phyloP scores from a whole-genome alignment of 1,140 invertebrate genomes.

The Dreissena rostriformis region DNA sequence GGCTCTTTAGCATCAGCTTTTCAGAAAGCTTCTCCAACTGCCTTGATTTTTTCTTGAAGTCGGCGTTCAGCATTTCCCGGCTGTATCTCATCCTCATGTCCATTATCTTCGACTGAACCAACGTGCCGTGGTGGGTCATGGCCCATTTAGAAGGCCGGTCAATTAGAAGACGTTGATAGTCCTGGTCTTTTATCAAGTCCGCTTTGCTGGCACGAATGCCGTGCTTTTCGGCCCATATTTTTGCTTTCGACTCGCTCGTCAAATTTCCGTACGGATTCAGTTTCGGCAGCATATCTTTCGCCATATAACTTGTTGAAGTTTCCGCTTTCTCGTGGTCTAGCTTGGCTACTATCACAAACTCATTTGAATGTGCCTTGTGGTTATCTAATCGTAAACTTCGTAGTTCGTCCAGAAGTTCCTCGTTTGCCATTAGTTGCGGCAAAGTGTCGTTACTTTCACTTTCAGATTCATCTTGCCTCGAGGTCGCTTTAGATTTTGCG shows the following conservation, averaged over 20 bases:
- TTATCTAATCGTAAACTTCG: not conserved
- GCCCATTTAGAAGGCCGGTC: slow-evolving; percentile 54
- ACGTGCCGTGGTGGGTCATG: slow-evolving; percentile 4
- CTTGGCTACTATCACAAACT: slow-evolving; percentile 27
- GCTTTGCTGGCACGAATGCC: not conserved
- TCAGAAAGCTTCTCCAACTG: not conserved
- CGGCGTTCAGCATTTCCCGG: not conserved
- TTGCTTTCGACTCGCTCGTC: slow-evolving; percentile 12
- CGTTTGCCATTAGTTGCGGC: slow-evolving; percentile 6
- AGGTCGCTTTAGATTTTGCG: not conserved
- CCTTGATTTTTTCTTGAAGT: slow-evolving; percentile 14
- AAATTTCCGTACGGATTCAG: not conserved
- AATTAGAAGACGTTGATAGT: slow-evolving; percentile 26
- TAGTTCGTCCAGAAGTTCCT: not conserved
- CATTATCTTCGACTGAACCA: not conserved
- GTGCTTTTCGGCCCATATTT: slow-evolving; percentile 45
- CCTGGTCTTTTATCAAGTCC: slow-evolving; percentile 17
- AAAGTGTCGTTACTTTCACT: not conserved
- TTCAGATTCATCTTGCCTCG: not conserved
- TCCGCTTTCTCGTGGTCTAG: slow-evolving; percentile 17
- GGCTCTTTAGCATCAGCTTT: slow-evolving; percentile 1
- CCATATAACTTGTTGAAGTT: slow-evolving; percentile 13
- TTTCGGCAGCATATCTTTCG: not conserved
- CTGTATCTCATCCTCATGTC: not conserved
- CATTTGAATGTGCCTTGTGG: not conserved